phyloP scores from a whole-genome alignment of 1,140 invertebrate genomes.

The Charaxes varanes region DNA sequence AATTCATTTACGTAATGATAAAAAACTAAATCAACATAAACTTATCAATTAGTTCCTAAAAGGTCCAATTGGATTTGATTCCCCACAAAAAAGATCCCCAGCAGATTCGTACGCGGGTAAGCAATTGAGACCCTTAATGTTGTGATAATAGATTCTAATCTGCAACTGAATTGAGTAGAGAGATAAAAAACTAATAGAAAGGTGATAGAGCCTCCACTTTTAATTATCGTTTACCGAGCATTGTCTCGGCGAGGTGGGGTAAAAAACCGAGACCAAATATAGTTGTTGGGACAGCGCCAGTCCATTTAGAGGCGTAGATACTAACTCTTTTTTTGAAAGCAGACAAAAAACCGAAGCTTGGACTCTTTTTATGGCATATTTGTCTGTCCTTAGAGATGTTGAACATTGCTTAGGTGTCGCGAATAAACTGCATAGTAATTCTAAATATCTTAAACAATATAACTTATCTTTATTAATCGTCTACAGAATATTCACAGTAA shows the following conservation, averaged over 20 bases:
- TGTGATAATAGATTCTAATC: background rate
- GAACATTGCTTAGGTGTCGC: too few relatives aligned
- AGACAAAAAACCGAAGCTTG: conserved; percentile 10
- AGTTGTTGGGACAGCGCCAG: conserved; percentile 27
- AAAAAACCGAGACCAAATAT: conserved; percentile 30
- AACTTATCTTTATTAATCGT: too few relatives aligned
- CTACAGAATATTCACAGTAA: too few relatives aligned
- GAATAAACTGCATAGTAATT: too few relatives aligned
- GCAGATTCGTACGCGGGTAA: background rate
- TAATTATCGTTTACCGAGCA: conserved; percentile 52
- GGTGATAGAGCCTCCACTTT: conserved; percentile 37
- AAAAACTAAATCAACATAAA: conserved; percentile 27
- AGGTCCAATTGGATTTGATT: conserved; percentile 34
- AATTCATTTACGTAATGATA: conserved; percentile 10
- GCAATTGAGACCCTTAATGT: background rate
- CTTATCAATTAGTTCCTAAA: conserved; percentile 41
- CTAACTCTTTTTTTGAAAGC: conserved; percentile 14
- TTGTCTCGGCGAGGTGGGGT: conserved; percentile 31
- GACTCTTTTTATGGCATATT: too few relatives aligned
- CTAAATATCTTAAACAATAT: too few relatives aligned
- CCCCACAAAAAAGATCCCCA: conserved; percentile 24
- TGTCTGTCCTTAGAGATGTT: too few relatives aligned
- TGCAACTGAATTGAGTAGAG: background rate
- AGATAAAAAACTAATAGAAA: conserved; percentile 28
- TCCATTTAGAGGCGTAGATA: conserved; percentile 25